These are phyloP conservation scores for Cynaeus angustus DNA, from an alignment of 2,888 invertebrate species.

Conservation along the genomic window DNA sequence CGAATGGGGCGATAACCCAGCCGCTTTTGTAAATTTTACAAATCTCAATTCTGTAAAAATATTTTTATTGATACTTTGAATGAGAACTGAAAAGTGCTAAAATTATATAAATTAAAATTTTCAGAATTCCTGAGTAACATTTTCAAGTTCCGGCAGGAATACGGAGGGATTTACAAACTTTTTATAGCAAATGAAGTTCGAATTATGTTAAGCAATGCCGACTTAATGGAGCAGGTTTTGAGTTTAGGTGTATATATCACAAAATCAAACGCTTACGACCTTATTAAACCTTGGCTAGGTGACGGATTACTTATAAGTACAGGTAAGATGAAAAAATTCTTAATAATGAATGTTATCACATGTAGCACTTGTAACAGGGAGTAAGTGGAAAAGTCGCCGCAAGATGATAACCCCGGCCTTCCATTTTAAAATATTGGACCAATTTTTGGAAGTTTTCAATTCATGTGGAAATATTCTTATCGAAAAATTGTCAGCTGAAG, in stretches of 20 bases:
- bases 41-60: no score
- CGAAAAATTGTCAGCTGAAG: slow-evolving; percentile 35
- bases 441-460: slow-evolving; percentile 49
- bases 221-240: slow-evolving; percentile 33
- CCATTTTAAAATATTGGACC: slow-evolving; percentile 51
- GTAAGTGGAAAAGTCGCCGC: slow-evolving; percentile 51
- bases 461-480: slow-evolving; percentile 39
- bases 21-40: no score
- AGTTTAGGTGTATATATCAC: slow-evolving; percentile 35
- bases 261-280: slow-evolving; percentile 65
- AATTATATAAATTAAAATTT: neutral
- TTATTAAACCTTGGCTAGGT: slow-evolving; percentile 66
- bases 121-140: slow-evolving; percentile 24
- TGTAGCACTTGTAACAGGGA: no score
- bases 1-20: no score
- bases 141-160: slow-evolving; percentile 11
- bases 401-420: slow-evolving; percentile 54
- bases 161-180: slow-evolving; percentile 32
- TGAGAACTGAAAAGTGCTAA: no score
- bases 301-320: slow-evolving; percentile 68
- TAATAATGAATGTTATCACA: no score
- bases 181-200: slow-evolving; percentile 8
- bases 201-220: slow-evolving; percentile 33
- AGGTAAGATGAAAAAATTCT: slow-evolving; percentile 58
- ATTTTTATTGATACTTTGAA: no score